Evolutionary conservation across 2,113 vertebrate genomes (phyloP).

Genomic region (Larimichthys polyactis): DNA sequence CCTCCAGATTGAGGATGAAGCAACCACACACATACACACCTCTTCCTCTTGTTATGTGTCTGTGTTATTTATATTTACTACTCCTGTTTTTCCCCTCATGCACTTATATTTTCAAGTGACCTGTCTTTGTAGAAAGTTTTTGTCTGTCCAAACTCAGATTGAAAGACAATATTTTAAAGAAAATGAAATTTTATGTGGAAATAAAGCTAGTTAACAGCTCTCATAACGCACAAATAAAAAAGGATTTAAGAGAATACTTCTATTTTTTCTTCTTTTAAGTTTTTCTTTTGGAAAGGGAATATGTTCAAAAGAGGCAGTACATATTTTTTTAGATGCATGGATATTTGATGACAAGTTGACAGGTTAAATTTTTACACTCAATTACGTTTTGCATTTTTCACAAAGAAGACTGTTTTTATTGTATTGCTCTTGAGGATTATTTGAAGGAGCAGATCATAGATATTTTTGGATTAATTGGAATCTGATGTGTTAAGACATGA

Average conservation of each 20-base stretch:
- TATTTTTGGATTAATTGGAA: slow-evolving; percentile 70
- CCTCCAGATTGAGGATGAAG: slow-evolving; percentile 19
- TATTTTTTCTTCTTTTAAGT: slow-evolving; percentile 73
- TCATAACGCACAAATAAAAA: slow-evolving; percentile 45
- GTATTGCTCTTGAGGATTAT: slow-evolving; percentile 63
- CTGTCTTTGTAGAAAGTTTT: slow-evolving; percentile 35
- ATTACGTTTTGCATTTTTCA: slow-evolving; percentile 68
- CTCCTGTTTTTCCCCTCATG: too few species aligned
- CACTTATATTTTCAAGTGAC: slow-evolving; percentile 15
- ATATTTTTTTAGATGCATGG: slow-evolving; percentile 80
- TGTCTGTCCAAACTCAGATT: slow-evolving; percentile 21
- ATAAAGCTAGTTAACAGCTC: slow-evolving; percentile 45
- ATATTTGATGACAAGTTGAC: slow-evolving; percentile 64
- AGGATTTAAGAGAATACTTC: slow-evolving; percentile 51
- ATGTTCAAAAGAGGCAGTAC: slow-evolving; percentile 56
- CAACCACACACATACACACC: not conserved
- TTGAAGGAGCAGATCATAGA: slow-evolving; percentile 59
- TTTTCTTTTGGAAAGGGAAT: slow-evolving; percentile 63
- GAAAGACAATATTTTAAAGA: slow-evolving; percentile 36
- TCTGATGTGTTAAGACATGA: slow-evolving; percentile 49
- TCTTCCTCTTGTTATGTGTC: not conserved
- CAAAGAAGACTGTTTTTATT: slow-evolving; percentile 57
- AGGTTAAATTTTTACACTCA: slow-evolving; percentile 64
- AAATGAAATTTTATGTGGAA: slow-evolving; percentile 30
- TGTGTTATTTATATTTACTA: not conserved